Evolutionary conservation across 2,888 invertebrate species (phyloP), one percentile per base, ranked within the genome.

Genomic region (Craniophora ligustri): DNA sequence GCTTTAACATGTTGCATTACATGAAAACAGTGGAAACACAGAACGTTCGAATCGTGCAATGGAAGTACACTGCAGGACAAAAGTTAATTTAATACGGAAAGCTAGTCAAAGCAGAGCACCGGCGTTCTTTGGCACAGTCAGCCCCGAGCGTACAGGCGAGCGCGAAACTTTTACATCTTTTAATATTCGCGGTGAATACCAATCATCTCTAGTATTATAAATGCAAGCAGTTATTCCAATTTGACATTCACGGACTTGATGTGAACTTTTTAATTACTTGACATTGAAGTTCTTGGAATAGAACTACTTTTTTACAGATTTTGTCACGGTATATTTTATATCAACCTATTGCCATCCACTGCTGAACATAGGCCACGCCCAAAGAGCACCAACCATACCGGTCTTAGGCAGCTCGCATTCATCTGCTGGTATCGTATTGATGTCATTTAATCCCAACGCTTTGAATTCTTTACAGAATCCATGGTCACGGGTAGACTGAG

Each of bases 81-180:
- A 75, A 72, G 67, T 74, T 75, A 74, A 76, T 76, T 76, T 69
- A 73, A 73, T 75, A 67, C 53, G 54, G 48, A 71, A 71, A 64
- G 55, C 67, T 63, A 68, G 59, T 63, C 69, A 73, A 73, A 75
- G 61, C 57, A 42, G 60, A 58, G 35, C 67, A 62, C 58, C 56
- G 38, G 57, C 62, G 61, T 60, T 69, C 74, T 74, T 74, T 70
- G 65, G 63, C 63, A 59, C n/a, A 72, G 54, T 51, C 55, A 48
- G 56, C 63, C 47, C n/a, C 51, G 30, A 35, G 57, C 50, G 63
- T 59, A 64, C 63, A 36, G 59, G 46, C 26, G 61, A 28, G 42
- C 11, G 31, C 46, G 57, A 50, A 56, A 62, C 19, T 36, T 53
- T 53, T 14, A 31, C 11, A 41, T 44, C 18, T 28, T 28, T 15